Evolutionary conservation across 2,113 vertebrate species (phyloP), one percentile per base, ranked within the genome.

Genomic region (Corvus moneduloides): DNA sequence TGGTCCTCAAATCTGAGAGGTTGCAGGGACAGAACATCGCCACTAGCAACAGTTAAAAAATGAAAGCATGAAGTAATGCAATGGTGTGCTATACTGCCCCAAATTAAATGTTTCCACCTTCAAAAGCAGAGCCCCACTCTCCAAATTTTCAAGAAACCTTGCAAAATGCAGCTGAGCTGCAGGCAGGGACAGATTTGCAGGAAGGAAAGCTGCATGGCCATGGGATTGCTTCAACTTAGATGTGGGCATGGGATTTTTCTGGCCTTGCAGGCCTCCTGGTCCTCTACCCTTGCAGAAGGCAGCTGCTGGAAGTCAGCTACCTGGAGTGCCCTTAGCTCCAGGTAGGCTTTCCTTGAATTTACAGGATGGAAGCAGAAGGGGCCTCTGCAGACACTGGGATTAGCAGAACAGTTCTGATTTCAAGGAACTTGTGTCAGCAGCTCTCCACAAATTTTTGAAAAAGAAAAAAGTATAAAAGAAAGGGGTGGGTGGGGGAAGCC

Each of bases 221-320:
- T 16, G 46, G 48, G 11, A 28, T 71, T 64, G 49, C 55, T 64
- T 51, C 66, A 2, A 0, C 0, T 74, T 43, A 30, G 10, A 10
- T 33, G 14, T 0, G 0, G 12, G 13, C 10, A 12, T 2, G 10
- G 66, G 18, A 32, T 32, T 72, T 72, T 86, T 76, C 46, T 30
- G 41, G 33, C 54, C 35, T 48, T 52, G 39, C 48, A n/a, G 28
- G 24, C n/a, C 33, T 79, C 56, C 54, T 58, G 68, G 5, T 72
- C 39, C 10, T 55, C 51, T 56, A 5, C 1, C 3, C 37, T 59
- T 56, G 61, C 61, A 54, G 35, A 41, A 16, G 51, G n/a, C 33
- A 27, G 0, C 30, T 61, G 30, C 66, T 35, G 8, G 27, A 43
- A 54, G 63, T 30, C 2, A 6, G 24, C 2, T 28, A 9, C 5